These are phyloP conservation scores for Eulemur coronatus DNA, from an alignment of 2,797 vertebrate genomes.

Conservation along the genomic window DNA sequence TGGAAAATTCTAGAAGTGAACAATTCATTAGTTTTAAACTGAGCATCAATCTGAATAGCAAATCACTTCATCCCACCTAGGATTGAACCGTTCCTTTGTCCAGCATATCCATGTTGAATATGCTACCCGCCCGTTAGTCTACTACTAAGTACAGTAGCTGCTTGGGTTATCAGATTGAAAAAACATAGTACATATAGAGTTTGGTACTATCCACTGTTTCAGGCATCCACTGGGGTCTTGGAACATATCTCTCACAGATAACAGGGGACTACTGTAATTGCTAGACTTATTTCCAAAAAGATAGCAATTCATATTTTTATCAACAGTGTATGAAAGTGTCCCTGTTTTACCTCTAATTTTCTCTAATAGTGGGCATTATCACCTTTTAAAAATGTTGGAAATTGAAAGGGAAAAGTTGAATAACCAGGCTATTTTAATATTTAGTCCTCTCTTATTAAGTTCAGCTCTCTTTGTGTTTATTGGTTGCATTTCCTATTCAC, in stretches of 20 bases:
- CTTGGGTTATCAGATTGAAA: background rate
- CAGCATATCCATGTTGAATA: background rate
- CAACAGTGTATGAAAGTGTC: background rate
- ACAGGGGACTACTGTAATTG: background rate
- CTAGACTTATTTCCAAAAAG: background rate
- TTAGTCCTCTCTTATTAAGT: background rate
- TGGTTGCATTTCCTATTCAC: background rate
- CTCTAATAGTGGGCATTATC: background rate
- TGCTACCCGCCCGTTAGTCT: background rate
- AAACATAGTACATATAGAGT: background rate
- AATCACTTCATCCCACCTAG: background rate
- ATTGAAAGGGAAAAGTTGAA: background rate
- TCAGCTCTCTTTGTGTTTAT: background rate
- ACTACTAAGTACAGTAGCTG: background rate
- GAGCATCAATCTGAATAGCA: background rate
- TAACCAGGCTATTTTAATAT: background rate
- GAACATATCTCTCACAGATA: background rate
- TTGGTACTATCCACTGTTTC: background rate
- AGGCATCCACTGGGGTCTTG: background rate
- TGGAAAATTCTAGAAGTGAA: background rate
- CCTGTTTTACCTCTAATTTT: background rate
- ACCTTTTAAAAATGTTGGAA: background rate
- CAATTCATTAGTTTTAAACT: background rate
- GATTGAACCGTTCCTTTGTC: background rate
- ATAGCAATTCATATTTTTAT: background rate